These are phyloP conservation scores for Triops cancriformis DNA, from an alignment of 1,140 invertebrate genomes.

Conservation along the genomic window DNA sequence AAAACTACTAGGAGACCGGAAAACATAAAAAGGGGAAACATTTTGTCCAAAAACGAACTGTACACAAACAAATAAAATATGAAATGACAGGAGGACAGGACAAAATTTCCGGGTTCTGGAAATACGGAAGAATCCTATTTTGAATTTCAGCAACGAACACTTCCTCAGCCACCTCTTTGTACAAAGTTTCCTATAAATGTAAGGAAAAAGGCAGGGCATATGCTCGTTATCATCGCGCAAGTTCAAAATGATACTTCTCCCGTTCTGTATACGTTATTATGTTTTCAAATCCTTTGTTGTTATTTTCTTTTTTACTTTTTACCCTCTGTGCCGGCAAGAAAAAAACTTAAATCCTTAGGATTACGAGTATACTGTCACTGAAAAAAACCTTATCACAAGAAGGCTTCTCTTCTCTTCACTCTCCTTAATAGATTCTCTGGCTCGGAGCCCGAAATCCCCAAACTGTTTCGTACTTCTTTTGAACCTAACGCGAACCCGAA, in stretches of 20 bases:
- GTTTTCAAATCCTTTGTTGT: neutral
- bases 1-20: neutral
- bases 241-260: neutral
- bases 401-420: neutral
- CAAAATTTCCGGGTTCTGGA: neutral
- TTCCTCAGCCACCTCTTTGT: neutral
- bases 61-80: neutral
- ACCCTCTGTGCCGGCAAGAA: neutral
- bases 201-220: neutral
- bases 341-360: neutral
- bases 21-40: neutral
- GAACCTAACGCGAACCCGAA: neutral
- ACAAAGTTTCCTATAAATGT: neutral
- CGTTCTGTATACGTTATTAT: neutral
- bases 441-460: neutral
- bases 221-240: neutral
- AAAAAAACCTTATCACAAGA: neutral
- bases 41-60: neutral
- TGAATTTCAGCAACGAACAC: neutral
- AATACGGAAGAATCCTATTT: neutral
- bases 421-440: neutral
- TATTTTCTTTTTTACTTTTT: neutral
- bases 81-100: neutral
- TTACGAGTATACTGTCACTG: neutral
- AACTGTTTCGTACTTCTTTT: neutral